Conservation (phyloP, 2,113 vertebrate genomes). For the Protomyctophum bolini region DNA sequence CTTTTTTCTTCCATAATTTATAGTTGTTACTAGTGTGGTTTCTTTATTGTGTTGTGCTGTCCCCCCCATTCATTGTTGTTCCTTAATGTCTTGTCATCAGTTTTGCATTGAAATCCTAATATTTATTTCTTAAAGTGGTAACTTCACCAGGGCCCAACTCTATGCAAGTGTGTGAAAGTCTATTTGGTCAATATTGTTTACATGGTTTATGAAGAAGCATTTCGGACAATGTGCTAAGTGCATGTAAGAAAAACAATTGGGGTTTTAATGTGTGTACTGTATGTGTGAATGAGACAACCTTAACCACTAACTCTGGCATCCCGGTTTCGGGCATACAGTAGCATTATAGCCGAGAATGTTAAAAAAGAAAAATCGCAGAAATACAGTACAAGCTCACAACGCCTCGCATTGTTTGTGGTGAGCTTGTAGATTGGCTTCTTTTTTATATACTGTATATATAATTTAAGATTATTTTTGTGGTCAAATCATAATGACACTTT, state of each 20-base stretch:
- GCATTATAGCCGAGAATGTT: too few species aligned
- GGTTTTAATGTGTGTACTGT: slow-evolving; percentile 12
- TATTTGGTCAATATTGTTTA: slow-evolving; percentile 47
- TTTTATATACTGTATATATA: too few species aligned
- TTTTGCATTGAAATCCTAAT: slow-evolving; percentile 46
- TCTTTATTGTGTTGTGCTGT: slow-evolving; percentile 31
- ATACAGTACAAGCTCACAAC: too few species aligned
- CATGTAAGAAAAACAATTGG: slow-evolving; percentile 51
- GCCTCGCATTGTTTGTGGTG: too few species aligned
- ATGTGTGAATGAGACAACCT: slow-evolving; percentile 48
- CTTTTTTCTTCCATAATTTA: slow-evolving; percentile 14
- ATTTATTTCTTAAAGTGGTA: slow-evolving; percentile 16
- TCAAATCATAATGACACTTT: too few species aligned
- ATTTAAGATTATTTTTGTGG: too few species aligned
- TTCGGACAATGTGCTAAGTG: slow-evolving; percentile 41
- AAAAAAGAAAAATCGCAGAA: too few species aligned
- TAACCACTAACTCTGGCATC: slow-evolving; percentile 3
- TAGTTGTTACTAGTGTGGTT: slow-evolving; percentile 21
- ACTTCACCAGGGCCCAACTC: slow-evolving; percentile 34
- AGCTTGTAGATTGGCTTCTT: too few species aligned
- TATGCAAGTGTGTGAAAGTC: slow-evolving; percentile 46
- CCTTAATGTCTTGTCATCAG: slow-evolving; percentile 41
- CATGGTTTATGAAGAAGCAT: slow-evolving; percentile 32
- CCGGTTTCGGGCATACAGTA: too few species aligned
- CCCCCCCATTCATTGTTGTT: slow-evolving; percentile 39